A percentile compares a stretch with the other conserved stretches of the same genome.
phyloP scores from a whole-genome alignment of 2,888 invertebrate genomes.

The Hartigia nigra region DNA sequence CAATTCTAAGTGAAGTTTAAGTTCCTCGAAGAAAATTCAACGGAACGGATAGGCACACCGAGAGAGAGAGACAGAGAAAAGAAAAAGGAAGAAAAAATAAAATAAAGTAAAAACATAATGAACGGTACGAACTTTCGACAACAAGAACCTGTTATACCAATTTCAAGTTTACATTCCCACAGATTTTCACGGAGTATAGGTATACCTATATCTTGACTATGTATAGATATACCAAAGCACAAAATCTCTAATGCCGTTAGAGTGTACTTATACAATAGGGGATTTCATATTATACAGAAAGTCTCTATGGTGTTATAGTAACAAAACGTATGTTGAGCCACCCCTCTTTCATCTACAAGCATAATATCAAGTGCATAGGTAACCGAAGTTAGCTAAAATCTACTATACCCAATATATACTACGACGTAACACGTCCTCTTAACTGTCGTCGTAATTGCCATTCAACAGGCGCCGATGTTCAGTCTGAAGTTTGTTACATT shows the following conservation, averaged over 20 bases:
- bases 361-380: neutral
- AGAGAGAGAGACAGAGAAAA: slow-evolving; percentile 11
- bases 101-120: neutral
- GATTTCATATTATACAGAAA: neutral
- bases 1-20: neutral
- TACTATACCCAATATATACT: neutral
- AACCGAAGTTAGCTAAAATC: neutral
- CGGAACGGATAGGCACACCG: neutral
- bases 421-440: neutral
- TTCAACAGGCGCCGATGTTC: neutral
- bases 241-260: neutral
- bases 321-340: neutral
- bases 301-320: neutral
- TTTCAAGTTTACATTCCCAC: neutral
- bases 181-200: neutral
- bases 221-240: neutral
- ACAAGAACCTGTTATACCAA: neutral
- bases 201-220: neutral
- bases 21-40: too few relatives aligned
- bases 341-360: neutral
- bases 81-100: slow-evolving; percentile 8
- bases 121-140: neutral
- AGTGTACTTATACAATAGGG: neutral
- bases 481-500: neutral
- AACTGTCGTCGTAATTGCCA: neutral